Percentiles rank a stretch among this genome's conserved stretches.
phyloP scores from a whole-genome alignment of 2,888 invertebrate species.

The Melieria picta region DNA sequence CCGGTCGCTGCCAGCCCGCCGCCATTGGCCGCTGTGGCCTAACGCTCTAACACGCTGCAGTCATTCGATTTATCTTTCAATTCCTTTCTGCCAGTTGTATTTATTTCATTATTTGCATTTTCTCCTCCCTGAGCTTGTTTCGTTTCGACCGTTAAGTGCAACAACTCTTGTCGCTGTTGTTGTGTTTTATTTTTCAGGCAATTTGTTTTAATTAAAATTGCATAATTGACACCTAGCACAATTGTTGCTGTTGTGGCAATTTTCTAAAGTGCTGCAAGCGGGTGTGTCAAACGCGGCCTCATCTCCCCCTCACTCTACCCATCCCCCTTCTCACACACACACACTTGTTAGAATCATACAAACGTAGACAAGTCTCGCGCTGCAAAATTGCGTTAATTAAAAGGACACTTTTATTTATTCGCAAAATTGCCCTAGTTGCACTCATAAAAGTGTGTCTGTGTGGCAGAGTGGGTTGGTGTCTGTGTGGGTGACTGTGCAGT shows the following conservation, averaged over 20 bases:
- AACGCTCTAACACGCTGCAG: not conserved
- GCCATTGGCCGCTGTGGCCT: not conserved
- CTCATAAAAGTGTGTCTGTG: no score
- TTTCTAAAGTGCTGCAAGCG: constrained; percentile 18
- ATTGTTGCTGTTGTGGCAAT: constrained; percentile 25
- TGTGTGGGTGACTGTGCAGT: no score
- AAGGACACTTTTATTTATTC: constrained; percentile 18
- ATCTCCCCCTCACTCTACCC: no score
- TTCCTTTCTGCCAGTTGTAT: constrained; percentile 12
- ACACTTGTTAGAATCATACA: no score
- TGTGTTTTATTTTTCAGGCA: constrained; percentile 16
- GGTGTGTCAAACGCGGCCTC: not conserved
- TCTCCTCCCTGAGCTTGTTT: not conserved
- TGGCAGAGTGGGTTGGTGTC: no score
- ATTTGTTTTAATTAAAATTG: constrained; percentile 42
- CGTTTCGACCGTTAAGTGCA: not conserved
- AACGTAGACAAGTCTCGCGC: constrained; percentile 17
- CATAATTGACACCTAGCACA: constrained; percentile 34
- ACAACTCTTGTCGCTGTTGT: not conserved
- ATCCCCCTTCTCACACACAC: no score
- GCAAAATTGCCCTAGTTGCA: not conserved
- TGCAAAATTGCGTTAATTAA: constrained; percentile 31
- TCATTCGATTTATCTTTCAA: constrained; percentile 11
- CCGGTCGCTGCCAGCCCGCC: no score
- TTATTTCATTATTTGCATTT: constrained; percentile 21